Base-by-base conservation (phyloP, 2,888 invertebrate species). In the Euclidia mi region DNA sequence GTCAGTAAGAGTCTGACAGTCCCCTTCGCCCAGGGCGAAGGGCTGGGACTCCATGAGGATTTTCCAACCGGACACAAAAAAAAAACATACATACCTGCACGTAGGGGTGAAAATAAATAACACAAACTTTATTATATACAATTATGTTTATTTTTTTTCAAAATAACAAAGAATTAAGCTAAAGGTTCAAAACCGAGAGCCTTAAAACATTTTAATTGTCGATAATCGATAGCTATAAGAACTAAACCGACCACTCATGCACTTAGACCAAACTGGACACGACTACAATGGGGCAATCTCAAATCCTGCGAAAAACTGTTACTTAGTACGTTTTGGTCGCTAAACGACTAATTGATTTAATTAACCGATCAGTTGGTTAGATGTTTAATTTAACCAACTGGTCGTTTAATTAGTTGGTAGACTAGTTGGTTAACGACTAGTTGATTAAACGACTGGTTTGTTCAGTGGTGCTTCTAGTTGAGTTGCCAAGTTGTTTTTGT, bases 131-230 rank as follows among this genome's bases (percentile, higher is more conserved):
- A 64, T 82, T 89, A 90, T 91, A 85, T 92, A 93, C 92, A 93
- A 87, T 91, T 88, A 89, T 84, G 75, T 92, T 91, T 91, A 90
- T 88, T 89, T 85, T 86, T 78, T 88, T 88, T 88, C 86, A 90
- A 91, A 89, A 89, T 92, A 94, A 93, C 91, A 92, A 92, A 91
- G 86, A 91, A 85, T 86, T 80, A 89, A 90, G 90, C 90, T 92
- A 90, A 76, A 90, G 90, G 91, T 92, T 92, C 79, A 84, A 80
- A 92, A 92, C 91, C 91, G 82, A 90, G 82, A 86, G 79, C 65
- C 82, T 87, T 85, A 87, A 79, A 84, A 85, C 78, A 78, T 81
- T 78, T 60, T 76, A 76, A 80, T 75, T 68, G 71, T 79, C 70
- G 70, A 74, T 66, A 76, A 78, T 79, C 74, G 71, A 82, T 82